Evolutionary conservation across 2,113 vertebrate genomes (phyloP).

Genomic region (Calyptomena viridis): DNA sequence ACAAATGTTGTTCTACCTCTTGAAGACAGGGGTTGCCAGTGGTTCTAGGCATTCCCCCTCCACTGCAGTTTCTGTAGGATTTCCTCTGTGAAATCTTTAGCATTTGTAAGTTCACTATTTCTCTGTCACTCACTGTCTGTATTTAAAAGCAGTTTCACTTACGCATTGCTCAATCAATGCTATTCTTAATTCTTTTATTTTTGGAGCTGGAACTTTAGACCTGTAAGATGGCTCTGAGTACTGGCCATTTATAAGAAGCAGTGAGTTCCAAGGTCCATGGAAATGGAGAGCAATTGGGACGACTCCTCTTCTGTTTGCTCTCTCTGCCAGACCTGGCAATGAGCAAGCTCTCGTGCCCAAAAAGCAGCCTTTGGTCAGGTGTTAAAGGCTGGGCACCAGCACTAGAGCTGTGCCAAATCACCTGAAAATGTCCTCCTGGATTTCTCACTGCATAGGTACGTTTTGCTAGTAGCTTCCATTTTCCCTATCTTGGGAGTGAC

Average conservation of each 20-base stretch:
- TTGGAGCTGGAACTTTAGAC: background rate
- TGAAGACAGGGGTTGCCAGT: background rate
- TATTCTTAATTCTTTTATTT: conserved; percentile 11
- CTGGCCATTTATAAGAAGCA: background rate
- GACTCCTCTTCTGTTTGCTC: background rate
- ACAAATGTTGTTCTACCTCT: background rate
- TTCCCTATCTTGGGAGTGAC: background rate
- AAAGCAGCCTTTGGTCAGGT: background rate
- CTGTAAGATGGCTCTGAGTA: background rate
- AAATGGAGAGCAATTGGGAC: background rate
- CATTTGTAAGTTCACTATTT: background rate
- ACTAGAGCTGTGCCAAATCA: background rate
- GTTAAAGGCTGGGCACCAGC: background rate
- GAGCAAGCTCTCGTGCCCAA: background rate
- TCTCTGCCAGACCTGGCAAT: background rate
- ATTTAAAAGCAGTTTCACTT: conserved; percentile 18
- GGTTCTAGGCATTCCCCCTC: background rate
- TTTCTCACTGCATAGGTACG: background rate
- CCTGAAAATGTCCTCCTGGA: background rate
- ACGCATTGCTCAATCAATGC: background rate
- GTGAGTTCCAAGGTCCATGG: background rate
- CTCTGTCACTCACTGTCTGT: background rate
- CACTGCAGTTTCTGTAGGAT: background rate
- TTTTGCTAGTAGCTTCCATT: background rate
- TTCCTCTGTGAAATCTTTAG: background rate